phyloP scores from a whole-genome alignment of 2,113 vertebrate genomes.

The Gasterosteus nipponicus region DNA sequence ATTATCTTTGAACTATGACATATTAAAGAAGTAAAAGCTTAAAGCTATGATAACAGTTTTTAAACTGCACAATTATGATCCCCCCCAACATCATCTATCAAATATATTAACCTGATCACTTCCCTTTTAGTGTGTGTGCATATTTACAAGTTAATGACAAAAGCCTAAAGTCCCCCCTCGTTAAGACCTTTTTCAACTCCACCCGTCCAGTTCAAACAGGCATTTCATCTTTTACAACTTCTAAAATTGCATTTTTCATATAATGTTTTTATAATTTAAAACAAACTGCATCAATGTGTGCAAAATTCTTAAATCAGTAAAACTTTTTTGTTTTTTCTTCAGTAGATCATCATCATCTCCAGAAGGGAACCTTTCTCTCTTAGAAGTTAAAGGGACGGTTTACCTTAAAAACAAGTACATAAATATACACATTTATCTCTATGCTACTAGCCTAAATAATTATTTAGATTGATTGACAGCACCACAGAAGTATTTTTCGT shows the following conservation, averaged over 20 bases:
- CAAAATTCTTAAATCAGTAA: background rate
- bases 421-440: background rate
- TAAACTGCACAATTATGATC: background rate
- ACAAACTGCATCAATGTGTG: background rate
- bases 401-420: background rate
- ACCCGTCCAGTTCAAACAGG: conserved; percentile 7
- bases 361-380: background rate
- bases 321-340: background rate
- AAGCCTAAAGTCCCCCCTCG: conserved; percentile 12
- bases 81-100: background rate
- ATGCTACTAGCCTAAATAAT: background rate
- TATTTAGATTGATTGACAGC: background rate
- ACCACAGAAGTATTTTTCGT: background rate
- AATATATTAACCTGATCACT: conserved; percentile 5
- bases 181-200: conserved; percentile 37
- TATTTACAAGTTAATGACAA: conserved; percentile 22
- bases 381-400: background rate
- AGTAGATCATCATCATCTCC: background rate
- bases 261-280: background rate
- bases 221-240: background rate
- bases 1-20: background rate
- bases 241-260: background rate
- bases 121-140: background rate
- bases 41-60: conserved; percentile 4
- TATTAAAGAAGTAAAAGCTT: background rate